Conservation (phyloP, 2,113 vertebrate species). For the Cariama cristata region DNA sequence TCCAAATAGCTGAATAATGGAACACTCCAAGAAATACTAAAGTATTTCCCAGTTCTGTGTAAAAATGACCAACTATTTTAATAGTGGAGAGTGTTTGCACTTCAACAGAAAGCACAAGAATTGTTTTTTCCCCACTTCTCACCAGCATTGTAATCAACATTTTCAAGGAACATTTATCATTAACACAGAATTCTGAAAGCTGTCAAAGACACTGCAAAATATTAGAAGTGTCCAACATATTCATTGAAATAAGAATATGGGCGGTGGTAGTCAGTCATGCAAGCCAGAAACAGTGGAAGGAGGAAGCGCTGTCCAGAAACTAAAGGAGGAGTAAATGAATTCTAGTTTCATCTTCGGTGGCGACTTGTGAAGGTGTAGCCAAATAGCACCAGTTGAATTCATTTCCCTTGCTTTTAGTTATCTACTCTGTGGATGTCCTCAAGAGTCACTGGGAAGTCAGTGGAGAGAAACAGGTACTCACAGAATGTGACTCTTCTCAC, state of each 20-base stretch:
- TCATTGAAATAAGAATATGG: not conserved
- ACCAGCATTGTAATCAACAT: not conserved
- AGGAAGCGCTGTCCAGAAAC: not conserved
- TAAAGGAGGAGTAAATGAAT: not conserved
- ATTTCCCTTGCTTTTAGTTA: not conserved
- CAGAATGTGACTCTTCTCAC: not conserved
- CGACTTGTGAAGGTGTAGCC: not conserved
- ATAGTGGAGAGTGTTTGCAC: not conserved
- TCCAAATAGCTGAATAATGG: not conserved
- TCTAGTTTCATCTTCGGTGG: not conserved
- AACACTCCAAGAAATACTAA: not conserved
- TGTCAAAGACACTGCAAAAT: not conserved
- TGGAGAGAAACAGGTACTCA: not conserved
- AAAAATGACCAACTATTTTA: not conserved
- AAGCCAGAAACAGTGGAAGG: not conserved
- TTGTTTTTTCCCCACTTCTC: not conserved
- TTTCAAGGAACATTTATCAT: not conserved
- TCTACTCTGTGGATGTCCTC: not conserved
- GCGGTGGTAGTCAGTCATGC: not conserved
- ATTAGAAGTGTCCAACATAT: not conserved
- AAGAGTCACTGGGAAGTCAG: not conserved
- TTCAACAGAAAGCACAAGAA: not conserved
- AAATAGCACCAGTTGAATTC: not conserved
- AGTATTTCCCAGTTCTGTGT: not conserved
- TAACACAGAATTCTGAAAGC: not conserved